Conservation (phyloP, 64 coral and sea anemone species). For the Actinia equina region DNA sequence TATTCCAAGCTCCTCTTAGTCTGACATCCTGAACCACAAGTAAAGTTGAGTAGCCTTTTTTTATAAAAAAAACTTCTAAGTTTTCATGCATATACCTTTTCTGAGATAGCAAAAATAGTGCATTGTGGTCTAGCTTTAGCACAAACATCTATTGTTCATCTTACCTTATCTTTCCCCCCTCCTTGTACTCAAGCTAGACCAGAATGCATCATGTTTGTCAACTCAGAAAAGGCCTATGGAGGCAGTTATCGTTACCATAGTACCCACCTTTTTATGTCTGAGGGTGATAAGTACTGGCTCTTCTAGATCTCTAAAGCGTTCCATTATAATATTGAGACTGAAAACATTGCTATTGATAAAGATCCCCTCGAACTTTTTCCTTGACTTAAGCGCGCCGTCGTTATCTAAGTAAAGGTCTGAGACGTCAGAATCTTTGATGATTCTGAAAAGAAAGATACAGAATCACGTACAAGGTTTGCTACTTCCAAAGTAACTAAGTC, state of each 20-base stretch:
- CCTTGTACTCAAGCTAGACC: too few relatives aligned
- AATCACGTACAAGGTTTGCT: background rate
- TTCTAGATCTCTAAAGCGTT: background rate
- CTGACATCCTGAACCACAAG: too few relatives aligned
- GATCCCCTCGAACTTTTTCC: conserved; percentile 24
- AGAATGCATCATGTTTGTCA: too few relatives aligned
- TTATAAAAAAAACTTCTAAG: too few relatives aligned
- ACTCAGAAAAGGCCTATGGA: too few relatives aligned
- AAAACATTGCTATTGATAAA: conserved; percentile 46
- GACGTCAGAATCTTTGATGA: conserved; percentile 22
- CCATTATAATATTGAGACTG: background rate
- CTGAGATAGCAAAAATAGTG: too few relatives aligned
- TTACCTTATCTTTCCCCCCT: too few relatives aligned
- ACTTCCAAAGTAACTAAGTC: background rate
- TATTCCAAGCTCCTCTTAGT: too few relatives aligned
- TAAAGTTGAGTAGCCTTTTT: too few relatives aligned
- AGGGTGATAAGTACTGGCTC: conserved; percentile 27
- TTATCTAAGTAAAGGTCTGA: conserved; percentile 39
- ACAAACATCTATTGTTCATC: too few relatives aligned
- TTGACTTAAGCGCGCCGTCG: conserved; percentile 12
- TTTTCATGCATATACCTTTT: too few relatives aligned
- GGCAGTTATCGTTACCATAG: background rate
- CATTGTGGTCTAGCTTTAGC: too few relatives aligned
- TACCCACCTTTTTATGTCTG: conserved; percentile 37
- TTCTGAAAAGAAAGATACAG: background rate